Evolutionary conservation across 2,888 invertebrate species (phyloP), one percentile per base, ranked within the genome.

Genomic region (Oxyteleia sp.): DNA sequence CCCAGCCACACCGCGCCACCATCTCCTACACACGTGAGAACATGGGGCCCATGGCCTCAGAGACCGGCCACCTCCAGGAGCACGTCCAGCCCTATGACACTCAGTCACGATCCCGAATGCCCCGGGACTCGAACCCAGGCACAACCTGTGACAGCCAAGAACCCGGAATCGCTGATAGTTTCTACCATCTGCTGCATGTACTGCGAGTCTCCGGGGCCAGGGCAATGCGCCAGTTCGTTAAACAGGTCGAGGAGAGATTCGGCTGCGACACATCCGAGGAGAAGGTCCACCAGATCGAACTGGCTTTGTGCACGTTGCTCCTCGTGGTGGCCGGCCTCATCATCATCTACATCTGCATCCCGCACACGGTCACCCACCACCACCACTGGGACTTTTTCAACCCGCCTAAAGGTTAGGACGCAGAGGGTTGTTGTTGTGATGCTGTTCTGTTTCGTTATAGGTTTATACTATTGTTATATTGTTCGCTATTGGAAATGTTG

Each of bases 301-400:
- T 97, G 90, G 96, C 97, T 4, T 94, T 97, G 88, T 96, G 97
- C 72, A 96, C 97, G 90, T 95, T 98, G 84, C 94, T 98, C 78
- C 95, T 98, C 61, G 94, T 98, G 84, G 95, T 98, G 38, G 96
- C 97, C 61, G 96, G 96, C 13, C 94, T 98, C 79, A 95, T 98
- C 83, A 94, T 98, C 93, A 94, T 97, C 85, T 96, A 96, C 61
- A 95, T 96, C 79, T 96, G 96, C 81, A 96, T 95, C 85, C 95
- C 96, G 82, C 94, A 94, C 59, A 94, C 94, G 82, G 95, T 96
- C 71, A 96, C 96, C 59, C 95, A 97, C 85, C 97, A 97, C 91
- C 96, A 97, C 92, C 97, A 97, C 88, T 97, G 97, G 97, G 97
- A 97, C 92, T 97, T 96, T 93, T 97, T 97, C 89, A 97, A 97